phyloP scores from a whole-genome alignment of 2,113 vertebrate genomes.

The Platanista minor region DNA sequence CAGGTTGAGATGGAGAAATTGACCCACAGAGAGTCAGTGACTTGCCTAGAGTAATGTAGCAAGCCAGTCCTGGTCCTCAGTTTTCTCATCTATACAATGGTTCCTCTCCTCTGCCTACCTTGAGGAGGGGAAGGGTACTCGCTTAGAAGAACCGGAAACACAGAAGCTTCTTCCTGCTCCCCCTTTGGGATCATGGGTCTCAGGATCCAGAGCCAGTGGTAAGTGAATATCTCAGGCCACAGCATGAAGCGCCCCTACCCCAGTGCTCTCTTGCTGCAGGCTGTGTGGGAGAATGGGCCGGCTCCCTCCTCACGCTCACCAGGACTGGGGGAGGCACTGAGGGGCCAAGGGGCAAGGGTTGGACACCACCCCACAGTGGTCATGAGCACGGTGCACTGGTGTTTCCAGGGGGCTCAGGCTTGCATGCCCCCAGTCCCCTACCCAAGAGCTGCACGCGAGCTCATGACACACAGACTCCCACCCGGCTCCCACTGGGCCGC shows the following conservation, averaged over 20 bases:
- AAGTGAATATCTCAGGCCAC: background rate
- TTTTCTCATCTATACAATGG: background rate
- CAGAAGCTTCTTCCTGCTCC: background rate
- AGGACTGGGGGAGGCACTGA: background rate
- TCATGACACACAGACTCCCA: background rate
- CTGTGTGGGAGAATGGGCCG: no score
- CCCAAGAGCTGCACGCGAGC: rapidly evolving
- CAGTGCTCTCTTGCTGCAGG: background rate
- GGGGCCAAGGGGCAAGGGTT: background rate
- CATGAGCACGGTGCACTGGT: rapidly evolving
- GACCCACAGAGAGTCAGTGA: background rate
- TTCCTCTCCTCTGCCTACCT: background rate
- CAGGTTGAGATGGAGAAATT: background rate
- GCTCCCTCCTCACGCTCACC: background rate
- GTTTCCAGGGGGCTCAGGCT: background rate
- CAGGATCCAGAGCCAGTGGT: background rate
- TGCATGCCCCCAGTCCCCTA: background rate
- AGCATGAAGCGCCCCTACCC: no score
- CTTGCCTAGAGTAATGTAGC: background rate
- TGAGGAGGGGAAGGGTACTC: background rate
- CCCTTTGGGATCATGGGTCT: background rate
- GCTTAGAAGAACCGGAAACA: background rate
- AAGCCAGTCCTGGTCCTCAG: background rate
- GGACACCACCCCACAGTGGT: background rate
- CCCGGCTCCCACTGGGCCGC: background rate